These are phyloP conservation scores for Meles meles DNA, from an alignment of 2,113 vertebrate species.

Conservation along the genomic window DNA sequence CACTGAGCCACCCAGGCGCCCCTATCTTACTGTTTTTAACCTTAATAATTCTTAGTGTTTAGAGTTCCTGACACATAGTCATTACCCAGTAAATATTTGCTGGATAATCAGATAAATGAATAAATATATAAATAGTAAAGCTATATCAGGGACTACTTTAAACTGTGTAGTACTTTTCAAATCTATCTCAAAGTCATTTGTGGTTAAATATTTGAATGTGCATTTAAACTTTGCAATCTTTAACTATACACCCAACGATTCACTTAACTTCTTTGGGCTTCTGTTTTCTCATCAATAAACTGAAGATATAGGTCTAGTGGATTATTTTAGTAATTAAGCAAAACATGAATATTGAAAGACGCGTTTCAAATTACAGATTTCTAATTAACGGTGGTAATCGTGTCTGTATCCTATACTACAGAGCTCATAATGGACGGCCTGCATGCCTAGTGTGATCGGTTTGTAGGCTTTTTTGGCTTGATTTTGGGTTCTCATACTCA, in stretches of 20 bases:
- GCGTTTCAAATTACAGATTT: not conserved
- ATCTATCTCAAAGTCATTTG: not conserved
- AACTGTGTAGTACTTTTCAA: not conserved
- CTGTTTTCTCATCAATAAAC: not conserved
- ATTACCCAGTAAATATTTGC: not conserved
- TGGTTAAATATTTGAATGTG: not conserved
- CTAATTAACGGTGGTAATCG: not conserved
- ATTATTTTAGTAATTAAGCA: not conserved
- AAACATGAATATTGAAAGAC: not conserved
- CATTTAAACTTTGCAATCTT: not conserved
- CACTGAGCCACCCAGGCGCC: no score
- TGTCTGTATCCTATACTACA: not conserved
- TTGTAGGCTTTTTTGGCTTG: not conserved
- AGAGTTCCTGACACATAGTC: not conserved
- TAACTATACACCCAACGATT: not conserved
- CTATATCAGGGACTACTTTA: not conserved
- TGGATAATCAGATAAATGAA: not conserved
- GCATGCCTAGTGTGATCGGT: accelerated
- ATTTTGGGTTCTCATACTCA: not conserved
- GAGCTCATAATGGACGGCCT: not conserved
- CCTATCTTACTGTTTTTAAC: not conserved
- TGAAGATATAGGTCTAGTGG: not conserved
- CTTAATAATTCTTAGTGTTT: not conserved
- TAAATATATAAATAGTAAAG: not conserved
- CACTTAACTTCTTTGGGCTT: not conserved